Conservation (phyloP, 2,797 vertebrate genomes). For the Toxotes lorentzi region DNA sequence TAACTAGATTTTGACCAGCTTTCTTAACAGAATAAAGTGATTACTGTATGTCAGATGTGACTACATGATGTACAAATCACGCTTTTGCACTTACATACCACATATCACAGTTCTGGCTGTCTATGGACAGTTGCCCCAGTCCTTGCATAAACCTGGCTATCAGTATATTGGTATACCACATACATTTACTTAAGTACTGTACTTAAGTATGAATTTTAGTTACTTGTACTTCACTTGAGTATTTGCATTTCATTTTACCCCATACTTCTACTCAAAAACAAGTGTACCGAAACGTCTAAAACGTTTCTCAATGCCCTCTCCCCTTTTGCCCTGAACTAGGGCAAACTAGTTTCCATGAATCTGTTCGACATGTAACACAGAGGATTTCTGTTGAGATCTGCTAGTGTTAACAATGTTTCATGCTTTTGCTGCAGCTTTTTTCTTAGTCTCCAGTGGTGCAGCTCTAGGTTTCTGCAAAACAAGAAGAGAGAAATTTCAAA, state of each 20-base stretch:
- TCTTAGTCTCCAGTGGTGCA: conserved; percentile 88
- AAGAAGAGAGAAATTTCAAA: conserved; percentile 13
- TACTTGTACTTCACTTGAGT: neutral
- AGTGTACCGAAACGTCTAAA: conserved; percentile 1
- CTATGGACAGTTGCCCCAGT: neutral
- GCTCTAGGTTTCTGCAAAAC: conserved; percentile 86
- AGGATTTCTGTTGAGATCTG: neutral
- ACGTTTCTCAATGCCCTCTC: neutral
- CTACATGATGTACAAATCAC: conserved; percentile 21
- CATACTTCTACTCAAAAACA: neutral
- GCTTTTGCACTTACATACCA: neutral
- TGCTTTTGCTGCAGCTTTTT: conserved; percentile 92
- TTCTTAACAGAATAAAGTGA: conserved; percentile 69
- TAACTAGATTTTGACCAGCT: conserved; percentile 83
- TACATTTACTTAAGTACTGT: neutral
- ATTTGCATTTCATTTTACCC: neutral
- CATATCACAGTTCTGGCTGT: neutral
- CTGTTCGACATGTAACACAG: conserved; percentile 25
- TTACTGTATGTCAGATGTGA: conserved; percentile 54
- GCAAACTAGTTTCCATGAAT: conserved; percentile 4
- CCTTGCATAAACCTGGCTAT: neutral
- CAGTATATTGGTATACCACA: neutral
- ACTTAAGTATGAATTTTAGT: neutral
- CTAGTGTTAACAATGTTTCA: conserved; percentile 34
- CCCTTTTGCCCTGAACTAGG: neutral